Percentiles rank a stretch among this genome's conserved stretches.
Conservation (phyloP, 2,113 vertebrate genomes). For the Lampris megalopsis region DNA sequence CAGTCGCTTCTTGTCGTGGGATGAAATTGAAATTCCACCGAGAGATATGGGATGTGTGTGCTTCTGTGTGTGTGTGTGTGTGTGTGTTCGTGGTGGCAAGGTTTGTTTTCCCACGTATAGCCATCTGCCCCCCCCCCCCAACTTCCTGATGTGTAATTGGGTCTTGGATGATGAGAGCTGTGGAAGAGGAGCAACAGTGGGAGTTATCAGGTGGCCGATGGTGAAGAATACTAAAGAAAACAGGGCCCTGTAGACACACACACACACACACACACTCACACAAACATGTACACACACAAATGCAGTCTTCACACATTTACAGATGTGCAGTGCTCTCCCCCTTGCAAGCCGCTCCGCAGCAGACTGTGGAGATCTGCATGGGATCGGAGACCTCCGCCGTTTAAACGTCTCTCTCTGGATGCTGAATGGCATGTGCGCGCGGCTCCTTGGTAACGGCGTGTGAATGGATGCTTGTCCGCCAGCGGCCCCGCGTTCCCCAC, state of each 20-base stretch:
- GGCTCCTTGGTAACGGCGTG: background rate
- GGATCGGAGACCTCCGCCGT: too few species aligned
- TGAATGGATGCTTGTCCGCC: background rate
- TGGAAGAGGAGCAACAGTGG: constrained; percentile 46
- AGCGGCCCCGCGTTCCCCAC: background rate
- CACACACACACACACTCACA: background rate
- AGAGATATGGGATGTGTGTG: background rate
- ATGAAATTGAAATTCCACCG: constrained; percentile 66
- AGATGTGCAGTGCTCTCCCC: too few species aligned
- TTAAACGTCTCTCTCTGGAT: too few species aligned
- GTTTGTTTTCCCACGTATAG: constrained; percentile 52
- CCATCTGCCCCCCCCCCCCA: constrained; percentile 37
- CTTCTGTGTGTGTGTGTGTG: too few species aligned
- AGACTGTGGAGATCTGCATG: too few species aligned
- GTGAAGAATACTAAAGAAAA: constrained; percentile 40
- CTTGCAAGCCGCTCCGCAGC: too few species aligned
- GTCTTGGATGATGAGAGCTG: constrained; percentile 45
- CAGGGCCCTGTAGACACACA: constrained; percentile 9
- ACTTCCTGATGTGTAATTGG: constrained; percentile 63
- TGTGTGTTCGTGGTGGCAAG: background rate
- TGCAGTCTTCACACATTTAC: too few species aligned
- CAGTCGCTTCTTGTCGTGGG: constrained; percentile 53
- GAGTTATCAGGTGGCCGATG: constrained; percentile 42
- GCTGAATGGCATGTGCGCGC: too few species aligned
- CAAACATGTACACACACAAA: too few species aligned